A percentile compares a stretch with the other conserved stretches of the same genome.
phyloP scores from a whole-genome alignment of 1,140 invertebrate species.

The Oedothorax gibbosus region DNA sequence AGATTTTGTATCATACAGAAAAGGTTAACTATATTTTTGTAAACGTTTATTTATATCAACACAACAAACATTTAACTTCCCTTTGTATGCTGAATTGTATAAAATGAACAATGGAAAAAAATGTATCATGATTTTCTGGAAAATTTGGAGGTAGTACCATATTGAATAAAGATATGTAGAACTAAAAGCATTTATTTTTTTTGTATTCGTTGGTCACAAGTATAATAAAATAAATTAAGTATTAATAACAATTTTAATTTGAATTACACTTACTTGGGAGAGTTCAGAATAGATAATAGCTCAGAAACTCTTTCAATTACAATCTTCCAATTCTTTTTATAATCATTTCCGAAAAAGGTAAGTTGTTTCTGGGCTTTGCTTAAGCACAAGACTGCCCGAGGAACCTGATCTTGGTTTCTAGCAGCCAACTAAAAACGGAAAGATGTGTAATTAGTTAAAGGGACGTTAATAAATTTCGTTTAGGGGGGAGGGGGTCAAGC shows the following conservation, averaged over 20 bases:
- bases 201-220: neutral
- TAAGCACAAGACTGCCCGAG: slow-evolving; percentile 49
- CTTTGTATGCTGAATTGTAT: too few species aligned
- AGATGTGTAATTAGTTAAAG: neutral
- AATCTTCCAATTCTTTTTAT: slow-evolving; percentile 52
- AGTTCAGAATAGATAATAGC: slow-evolving; percentile 35
- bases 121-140: too few species aligned
- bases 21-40: too few species aligned
- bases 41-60: too few species aligned
- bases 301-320: slow-evolving; percentile 43
- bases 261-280: slow-evolving; percentile 28
- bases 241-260: neutral
- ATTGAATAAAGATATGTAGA: too few species aligned
- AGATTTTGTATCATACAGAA: too few species aligned
- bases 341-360: slow-evolving; percentile 44
- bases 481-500: neutral
- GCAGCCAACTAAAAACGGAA: slow-evolving; percentile 36
- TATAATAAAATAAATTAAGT: neutral
- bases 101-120: too few species aligned
- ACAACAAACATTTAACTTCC: too few species aligned
- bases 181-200: slow-evolving; percentile 1
- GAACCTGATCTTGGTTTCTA: slow-evolving; percentile 52
- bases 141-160: too few species aligned
- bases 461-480: too few species aligned
- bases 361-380: slow-evolving; percentile 45